Base-by-base conservation (phyloP, 2,113 vertebrate species). In the Oncorhynchus gorbuscha region DNA sequence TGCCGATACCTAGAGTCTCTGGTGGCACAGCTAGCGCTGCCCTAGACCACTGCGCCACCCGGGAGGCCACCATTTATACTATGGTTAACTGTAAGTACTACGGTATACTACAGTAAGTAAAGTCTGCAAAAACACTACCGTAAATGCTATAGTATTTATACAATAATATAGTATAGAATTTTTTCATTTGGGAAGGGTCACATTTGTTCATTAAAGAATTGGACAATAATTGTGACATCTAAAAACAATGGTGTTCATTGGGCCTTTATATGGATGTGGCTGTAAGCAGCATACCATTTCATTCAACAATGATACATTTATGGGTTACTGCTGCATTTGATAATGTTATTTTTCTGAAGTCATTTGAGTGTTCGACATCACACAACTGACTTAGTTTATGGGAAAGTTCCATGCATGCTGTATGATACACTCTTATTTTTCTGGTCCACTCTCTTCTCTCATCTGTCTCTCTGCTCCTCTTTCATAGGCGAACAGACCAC, bases 401-500 rank as follows among this genome's bases (percentile, higher is more conserved):
- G 39, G 39, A 45, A 11, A 45, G 39, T 45, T 12, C 39, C 39
- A 45, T 45, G 39, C 39, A 45, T 58, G 6, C 55, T 20, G 55
- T 58, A 5, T 58, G 55, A 20, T 18, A 5, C 13, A 58, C 4
- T 58, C 39, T 32, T 69, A 8, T 24, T 39, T 39, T 13, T 14
- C 68, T 7, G 26, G n/a, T 20, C 51, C 16, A 14, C 14, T 24
- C 18, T 12, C 66, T 5, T 14, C 26, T 28, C 35, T 75, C 28
- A 7, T 35, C 2, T 0, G 4, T 24, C 20, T 78, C 71, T 83
- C 71, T 83, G 14, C n/a, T 45, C 35, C 16, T 76, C 68, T 89
- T 78, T 83, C 67, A 76, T 82, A 99, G 98, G 87, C 94, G 2
- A 99, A 99, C 88, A 91, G 91, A 80, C 95, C 96, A 76, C 98